Conservation (phyloP, 2,113 vertebrate genomes). For the Chroicocephalus ridibundus region DNA sequence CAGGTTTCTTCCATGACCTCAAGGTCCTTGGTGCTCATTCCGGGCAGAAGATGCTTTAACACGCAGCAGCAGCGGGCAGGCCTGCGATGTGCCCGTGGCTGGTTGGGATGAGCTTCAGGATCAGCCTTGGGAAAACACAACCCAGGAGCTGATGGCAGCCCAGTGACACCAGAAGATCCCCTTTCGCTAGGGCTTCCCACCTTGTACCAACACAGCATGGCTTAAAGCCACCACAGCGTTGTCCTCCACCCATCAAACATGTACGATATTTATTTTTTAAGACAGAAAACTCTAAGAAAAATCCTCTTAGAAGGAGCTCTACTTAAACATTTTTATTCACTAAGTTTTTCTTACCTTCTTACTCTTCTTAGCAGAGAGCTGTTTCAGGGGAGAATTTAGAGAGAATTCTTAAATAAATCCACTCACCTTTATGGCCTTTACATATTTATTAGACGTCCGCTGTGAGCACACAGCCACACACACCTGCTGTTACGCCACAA, state of each 20-base stretch:
- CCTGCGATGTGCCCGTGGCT: accelerated
- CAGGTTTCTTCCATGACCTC: background rate
- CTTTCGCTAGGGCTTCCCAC: background rate
- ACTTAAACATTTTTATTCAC: background rate
- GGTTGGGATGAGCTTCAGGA: background rate
- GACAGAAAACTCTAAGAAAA: background rate
- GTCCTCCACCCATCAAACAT: accelerated
- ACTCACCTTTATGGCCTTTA: background rate
- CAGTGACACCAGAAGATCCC: background rate
- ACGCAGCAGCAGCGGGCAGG: no score
- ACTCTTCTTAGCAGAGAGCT: background rate
- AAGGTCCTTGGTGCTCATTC: accelerated
- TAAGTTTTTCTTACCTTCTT: background rate
- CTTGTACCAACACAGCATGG: accelerated
- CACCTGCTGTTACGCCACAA: background rate
- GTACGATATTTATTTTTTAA: accelerated
- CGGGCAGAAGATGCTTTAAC: background rate
- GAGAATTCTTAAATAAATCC: background rate
- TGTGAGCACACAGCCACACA: background rate
- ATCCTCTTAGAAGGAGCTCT: background rate
- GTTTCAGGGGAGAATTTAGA: background rate
- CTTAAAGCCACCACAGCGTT: background rate
- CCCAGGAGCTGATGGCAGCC: background rate
- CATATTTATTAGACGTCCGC: background rate
- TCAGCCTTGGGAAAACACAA: background rate